Percentiles rank a stretch among this genome's conserved stretches.
Conservation (phyloP, 2,113 vertebrate genomes). For the Apodemus sylvaticus region DNA sequence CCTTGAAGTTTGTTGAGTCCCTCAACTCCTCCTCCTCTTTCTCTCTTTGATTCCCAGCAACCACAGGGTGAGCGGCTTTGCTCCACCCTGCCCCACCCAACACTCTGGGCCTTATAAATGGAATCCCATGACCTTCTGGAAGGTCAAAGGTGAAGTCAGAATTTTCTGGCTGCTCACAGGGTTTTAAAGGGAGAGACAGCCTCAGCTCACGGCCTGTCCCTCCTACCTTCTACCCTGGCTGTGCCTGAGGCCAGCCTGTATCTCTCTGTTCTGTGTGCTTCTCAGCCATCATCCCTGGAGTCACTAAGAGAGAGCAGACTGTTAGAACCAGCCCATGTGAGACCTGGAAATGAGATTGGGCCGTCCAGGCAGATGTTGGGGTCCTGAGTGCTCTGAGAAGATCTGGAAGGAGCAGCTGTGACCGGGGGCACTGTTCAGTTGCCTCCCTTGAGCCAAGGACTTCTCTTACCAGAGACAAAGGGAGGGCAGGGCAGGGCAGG, state of each 20-base stretch:
- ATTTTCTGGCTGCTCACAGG: neutral
- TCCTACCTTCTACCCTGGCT: fast-evolving
- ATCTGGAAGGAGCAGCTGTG: neutral
- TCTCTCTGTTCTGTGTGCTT: neutral
- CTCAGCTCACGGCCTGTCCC: neutral
- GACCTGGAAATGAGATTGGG: neutral
- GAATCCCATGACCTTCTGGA: neutral
- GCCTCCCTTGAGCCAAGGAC: neutral
- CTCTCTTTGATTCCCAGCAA: neutral
- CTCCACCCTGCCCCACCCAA: neutral
- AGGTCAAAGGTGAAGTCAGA: neutral
- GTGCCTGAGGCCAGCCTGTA: neutral
- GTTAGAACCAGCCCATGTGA: neutral
- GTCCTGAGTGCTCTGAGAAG: neutral
- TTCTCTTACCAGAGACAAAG: neutral
- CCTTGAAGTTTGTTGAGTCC: neutral
- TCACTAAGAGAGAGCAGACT: neutral
- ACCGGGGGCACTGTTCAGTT: neutral
- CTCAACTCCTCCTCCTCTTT: neutral
- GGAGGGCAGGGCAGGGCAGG: neutral
- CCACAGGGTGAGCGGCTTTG: neutral
- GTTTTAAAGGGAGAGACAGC: too few species aligned
- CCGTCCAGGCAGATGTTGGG: neutral
- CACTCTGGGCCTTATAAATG: neutral
- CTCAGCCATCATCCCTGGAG: neutral